These are phyloP conservation scores for Podarcis lilfordi DNA, from an alignment of 2,797 vertebrate genomes.

Conservation along the genomic window DNA sequence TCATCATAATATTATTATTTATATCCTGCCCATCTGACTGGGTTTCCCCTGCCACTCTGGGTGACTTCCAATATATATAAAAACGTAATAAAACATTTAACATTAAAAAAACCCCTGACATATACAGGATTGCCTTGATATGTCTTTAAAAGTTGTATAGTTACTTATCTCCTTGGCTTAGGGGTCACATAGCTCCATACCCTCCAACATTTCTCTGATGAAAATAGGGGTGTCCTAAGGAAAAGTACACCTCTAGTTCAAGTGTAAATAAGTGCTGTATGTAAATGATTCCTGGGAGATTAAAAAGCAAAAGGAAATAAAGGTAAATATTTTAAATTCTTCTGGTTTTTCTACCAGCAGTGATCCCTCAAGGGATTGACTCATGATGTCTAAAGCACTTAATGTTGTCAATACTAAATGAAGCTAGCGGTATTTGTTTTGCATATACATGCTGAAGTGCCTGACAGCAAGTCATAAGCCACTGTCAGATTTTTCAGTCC, in stretches of 20 bases:
- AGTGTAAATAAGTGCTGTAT: background rate
- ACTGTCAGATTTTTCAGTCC: conserved; percentile 4
- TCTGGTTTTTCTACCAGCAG: background rate
- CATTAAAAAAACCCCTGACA: no score
- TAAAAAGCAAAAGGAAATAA: background rate
- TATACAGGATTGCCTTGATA: no score
- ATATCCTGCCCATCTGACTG: no score
- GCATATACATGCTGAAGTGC: background rate
- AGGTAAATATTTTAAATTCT: background rate
- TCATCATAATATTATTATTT: no score
- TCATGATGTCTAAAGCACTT: background rate
- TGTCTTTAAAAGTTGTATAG: no score
- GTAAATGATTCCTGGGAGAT: background rate
- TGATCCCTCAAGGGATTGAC: background rate
- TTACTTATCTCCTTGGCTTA: no score
- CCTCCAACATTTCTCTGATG: no score
- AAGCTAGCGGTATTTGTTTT: background rate
- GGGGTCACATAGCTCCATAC: no score
- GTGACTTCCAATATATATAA: no score
- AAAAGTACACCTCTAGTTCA: background rate
- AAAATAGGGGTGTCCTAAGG: no score
- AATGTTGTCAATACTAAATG: background rate
- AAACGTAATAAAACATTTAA: no score
- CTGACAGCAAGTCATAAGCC: background rate
- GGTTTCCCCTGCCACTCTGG: no score